Evolutionary conservation across 1,140 invertebrate species (phyloP), one percentile per base, ranked within the genome.

Genomic region (Orchesella cincta): DNA sequence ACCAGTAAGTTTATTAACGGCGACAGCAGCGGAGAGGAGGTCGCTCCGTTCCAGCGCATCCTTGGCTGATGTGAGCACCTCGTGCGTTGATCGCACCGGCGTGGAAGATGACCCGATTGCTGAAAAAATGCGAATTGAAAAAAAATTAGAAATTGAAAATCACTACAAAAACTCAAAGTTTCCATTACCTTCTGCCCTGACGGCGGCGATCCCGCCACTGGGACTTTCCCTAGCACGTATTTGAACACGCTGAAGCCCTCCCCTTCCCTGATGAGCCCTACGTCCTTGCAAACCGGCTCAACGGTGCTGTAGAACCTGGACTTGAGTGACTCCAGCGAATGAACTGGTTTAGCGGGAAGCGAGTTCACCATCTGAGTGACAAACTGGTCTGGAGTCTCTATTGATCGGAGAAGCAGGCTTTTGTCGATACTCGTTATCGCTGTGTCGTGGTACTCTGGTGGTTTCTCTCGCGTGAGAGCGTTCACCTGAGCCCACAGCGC

Each of bases 401-500:
- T 78, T 33, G n/a, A 79, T 26, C 0, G 28, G n/a, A 39, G 35
- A 76, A 79, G 64, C 29, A 26, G 3, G 14, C 16, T 5, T 33
- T 51, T 35, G 29, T 46, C 20, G 29, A 35, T 52, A 2, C 34
- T 18, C 46, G 54, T 31, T 75, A 20, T 39, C n/a, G 36, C 33
- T 1, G 76, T 0, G 16, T 26, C 72, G 31, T 54, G 34, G 18
- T 39, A 39, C 52, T n/a, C 33, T 14, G 75, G 51, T 52, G 71
- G 79, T 31, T 81, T 81, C 5, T 80, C 78, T 64, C 74, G 20
- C 16, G 77, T 74, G 20, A 81, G 2, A 3, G 72, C 26, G 46
- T 78, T 81, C 51, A 79, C 79, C 18, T 75, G 73, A 0, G 76
- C 35, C 81, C 81, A 81, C 34, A 81, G 73, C 39, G 79, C 78